A percentile compares a stretch with the other conserved stretches of the same genome.
Evolutionary conservation across 2,888 invertebrate genomes (phyloP).

Genomic region (Torymus auratus): DNA sequence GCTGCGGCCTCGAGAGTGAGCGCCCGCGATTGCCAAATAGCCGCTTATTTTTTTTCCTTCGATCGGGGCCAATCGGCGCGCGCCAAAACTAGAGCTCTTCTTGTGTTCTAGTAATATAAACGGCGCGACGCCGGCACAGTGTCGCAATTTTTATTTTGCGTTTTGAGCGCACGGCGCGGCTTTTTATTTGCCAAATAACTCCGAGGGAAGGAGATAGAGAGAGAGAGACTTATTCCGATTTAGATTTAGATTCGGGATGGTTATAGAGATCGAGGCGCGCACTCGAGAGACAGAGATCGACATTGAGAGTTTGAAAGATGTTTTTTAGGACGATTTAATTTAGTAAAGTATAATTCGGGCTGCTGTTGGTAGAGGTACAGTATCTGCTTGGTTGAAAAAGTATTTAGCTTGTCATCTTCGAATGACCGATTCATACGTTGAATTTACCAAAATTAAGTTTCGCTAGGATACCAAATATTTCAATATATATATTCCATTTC

Average conservation of each 20-base stretch:
- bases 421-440: too few relatives aligned
- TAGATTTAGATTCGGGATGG: constrained; percentile 48
- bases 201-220: too few relatives aligned
- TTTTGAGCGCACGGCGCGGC: constrained; percentile 57
- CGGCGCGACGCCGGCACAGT: constrained; percentile 2
- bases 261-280: too few relatives aligned
- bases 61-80: constrained; percentile 56
- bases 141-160: constrained; percentile 60
- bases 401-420: too few relatives aligned
- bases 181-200: constrained; percentile 59
- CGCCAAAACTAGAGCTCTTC: constrained; percentile 58
- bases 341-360: not conserved
- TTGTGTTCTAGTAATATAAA: constrained; percentile 15
- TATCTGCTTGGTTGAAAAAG: too few relatives aligned
- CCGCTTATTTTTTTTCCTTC: constrained; percentile 58
- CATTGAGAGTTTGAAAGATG: constrained; percentile 14
- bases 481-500: too few relatives aligned
- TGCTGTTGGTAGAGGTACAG: not conserved
- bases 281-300: constrained; percentile 5
- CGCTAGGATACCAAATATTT: too few relatives aligned
- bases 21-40: constrained; percentile 59
- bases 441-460: too few relatives aligned
- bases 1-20: constrained; percentile 31
- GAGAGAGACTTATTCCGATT: constrained; percentile 32
- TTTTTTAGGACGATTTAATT: not conserved